Evolutionary conservation across 2,797 vertebrate genomes (phyloP), one percentile per base, ranked within the genome.

Genomic region (Phaenicophaeus curvirostris): DNA sequence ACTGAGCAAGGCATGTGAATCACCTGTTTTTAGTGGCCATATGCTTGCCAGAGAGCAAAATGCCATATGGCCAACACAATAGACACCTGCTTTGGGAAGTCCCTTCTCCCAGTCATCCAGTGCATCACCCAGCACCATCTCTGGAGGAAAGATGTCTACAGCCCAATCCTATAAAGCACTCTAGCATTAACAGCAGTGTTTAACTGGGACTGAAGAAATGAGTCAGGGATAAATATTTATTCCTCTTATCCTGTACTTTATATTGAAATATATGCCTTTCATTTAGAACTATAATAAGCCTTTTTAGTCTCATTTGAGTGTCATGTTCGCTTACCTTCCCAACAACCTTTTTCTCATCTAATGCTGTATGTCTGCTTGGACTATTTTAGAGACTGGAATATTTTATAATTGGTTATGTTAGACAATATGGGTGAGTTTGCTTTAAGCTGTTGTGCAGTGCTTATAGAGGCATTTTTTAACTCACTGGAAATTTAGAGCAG

Each of bases 81-180:
- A 63, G 50, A 39, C 4, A 18, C 10, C 9, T 66, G 6, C 10
- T 30, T 63, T 55, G 46, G 13, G 23, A 59, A 39, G 7, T 44
- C 18, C 11, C 8, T 72, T 58, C 31, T 69, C 9, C 25, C 39
- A 9, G 8, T 31, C 7, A 6, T 35, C 5, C 31, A 39, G 3
- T 15, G 9, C 15, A 13, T 65, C 1, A 1, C 7, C 15, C 42
- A 39, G 8, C 6, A 51, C 15, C 19, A 48, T 19, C 8, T 48
- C 25, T 67, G 21, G n/a, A 24, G 33, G 42, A n/a, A 62, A 59
- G 15, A 15, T 39, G 7, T 39, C 53, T 39, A 15, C 10, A 37
- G 2, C 9, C 0, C 1, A n/a, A 28, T 63, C 44, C 42, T 15
- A 8, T 51, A 46, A 41, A 28, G 8, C 11, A 18, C 19, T 25